phyloP scores from a whole-genome alignment of 2,797 vertebrate genomes.

The Scolopax bukidnonensis region DNA sequence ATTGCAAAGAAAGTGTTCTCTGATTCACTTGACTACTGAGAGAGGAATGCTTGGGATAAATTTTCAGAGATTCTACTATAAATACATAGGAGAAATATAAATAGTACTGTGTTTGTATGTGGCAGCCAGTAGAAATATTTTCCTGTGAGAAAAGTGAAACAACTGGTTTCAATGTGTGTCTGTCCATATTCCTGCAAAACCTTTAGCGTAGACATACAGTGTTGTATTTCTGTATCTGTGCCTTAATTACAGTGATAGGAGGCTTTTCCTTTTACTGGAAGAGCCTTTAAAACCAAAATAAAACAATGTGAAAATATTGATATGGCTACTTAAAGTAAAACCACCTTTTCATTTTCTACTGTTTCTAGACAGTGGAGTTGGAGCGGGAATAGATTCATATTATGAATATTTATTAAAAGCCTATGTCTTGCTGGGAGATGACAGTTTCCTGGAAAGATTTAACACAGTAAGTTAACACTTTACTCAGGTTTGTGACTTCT shows the following conservation, averaged over 20 bases:
- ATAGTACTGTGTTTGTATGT: neutral
- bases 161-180: neutral
- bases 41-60: neutral
- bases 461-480: constrained; percentile 88
- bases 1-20: neutral
- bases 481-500: constrained; percentile 24
- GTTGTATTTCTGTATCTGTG: neutral
- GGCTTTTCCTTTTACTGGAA: neutral
- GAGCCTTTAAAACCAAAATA: neutral
- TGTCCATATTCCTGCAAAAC: neutral
- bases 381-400: constrained; percentile 98
- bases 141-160: neutral
- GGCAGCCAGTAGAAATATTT: neutral
- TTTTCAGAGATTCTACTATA: neutral
- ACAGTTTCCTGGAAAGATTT: constrained; percentile 95
- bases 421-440: constrained; percentile 96
- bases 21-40: neutral
- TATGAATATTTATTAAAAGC: constrained; percentile 99
- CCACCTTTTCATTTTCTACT: constrained; percentile 22
- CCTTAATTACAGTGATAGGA: neutral
- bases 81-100: neutral
- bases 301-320: neutral
- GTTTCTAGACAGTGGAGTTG: constrained; percentile 94
- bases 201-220: neutral
- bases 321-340: neutral